Evolutionary conservation across 2,888 invertebrate genomes (phyloP).

Genomic region (Choreutis nemorana): DNA sequence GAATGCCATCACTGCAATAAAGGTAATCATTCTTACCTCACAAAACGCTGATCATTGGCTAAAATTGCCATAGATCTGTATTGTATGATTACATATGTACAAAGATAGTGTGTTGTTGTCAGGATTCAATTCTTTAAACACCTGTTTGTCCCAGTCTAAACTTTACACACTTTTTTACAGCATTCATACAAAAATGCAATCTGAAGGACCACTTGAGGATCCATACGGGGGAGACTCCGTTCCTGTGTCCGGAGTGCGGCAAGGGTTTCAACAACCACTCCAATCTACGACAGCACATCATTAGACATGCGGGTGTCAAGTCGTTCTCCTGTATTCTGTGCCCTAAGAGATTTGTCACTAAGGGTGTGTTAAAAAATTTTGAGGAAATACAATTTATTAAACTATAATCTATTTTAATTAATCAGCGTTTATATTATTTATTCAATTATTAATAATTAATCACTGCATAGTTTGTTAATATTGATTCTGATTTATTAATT

Average conservation of each 20-base stretch:
- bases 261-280: constrained; percentile 63
- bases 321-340: constrained; percentile 63
- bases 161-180: constrained; percentile 36
- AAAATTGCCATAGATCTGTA: too few relatives aligned
- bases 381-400: too few relatives aligned
- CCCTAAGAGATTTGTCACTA: constrained; percentile 63
- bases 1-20: constrained; percentile 67
- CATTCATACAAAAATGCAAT: constrained; percentile 59
- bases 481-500: too few relatives aligned
- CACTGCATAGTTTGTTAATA: too few relatives aligned
- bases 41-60: too few relatives aligned
- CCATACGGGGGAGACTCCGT: constrained; percentile 64
- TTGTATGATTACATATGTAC: constrained; percentile 1
- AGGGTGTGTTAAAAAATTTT: constrained; percentile 53
- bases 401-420: too few relatives aligned
- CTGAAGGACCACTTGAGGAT: constrained; percentile 63
- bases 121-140: neutral
- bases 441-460: too few relatives aligned
- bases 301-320: constrained; percentile 62
- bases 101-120: neutral
- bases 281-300: constrained; percentile 65
- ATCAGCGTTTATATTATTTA: too few relatives aligned
- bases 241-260: constrained; percentile 63
- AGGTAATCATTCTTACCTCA: constrained; percentile 33
- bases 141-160: too few relatives aligned